A percentile compares a stretch with the other conserved stretches of the same genome.
Conservation (phyloP, 2,113 vertebrate species). For the Penelope pileata region DNA sequence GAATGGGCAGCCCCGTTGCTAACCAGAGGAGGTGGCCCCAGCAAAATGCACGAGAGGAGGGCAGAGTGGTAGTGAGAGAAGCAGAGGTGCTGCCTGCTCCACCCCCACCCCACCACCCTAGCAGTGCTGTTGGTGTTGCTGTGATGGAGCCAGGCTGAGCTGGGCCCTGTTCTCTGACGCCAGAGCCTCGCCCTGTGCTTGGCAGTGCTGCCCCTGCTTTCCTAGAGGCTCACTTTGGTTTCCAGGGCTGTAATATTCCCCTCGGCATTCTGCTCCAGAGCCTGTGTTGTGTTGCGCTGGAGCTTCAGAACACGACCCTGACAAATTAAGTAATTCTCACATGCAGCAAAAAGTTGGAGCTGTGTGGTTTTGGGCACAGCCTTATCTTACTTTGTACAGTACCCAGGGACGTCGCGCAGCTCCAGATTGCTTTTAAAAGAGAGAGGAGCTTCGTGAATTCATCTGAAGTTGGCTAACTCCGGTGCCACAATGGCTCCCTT, state of each 20-base stretch:
- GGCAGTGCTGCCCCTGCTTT: not conserved
- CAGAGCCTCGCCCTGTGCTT: not conserved
- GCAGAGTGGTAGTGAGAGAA: not conserved
- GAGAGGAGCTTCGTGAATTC: not conserved
- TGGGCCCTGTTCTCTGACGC: not conserved
- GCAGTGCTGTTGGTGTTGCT: not conserved
- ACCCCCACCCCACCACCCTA: not conserved
- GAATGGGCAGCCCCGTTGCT: fast-evolving
- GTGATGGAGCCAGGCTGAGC: not conserved
- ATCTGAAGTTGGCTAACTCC: constrained; percentile 23
- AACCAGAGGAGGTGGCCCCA: not conserved
- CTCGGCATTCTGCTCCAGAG: not conserved
- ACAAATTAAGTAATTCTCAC: not conserved
- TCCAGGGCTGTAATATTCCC: not conserved
- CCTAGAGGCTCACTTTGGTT: constrained; percentile 13
- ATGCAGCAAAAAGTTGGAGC: not conserved
- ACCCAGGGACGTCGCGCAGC: not conserved
- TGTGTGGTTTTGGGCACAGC: fast-evolving
- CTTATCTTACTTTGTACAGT: not conserved
- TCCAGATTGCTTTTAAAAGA: constrained; percentile 10
- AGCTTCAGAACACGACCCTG: not conserved
- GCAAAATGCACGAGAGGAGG: not conserved
- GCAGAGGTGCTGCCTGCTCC: not conserved
- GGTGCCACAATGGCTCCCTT: constrained; percentile 48
- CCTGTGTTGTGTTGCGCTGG: not conserved